These are phyloP conservation scores for Papilio protenor DNA, from an alignment of 2,888 invertebrate genomes.

Conservation along the genomic window DNA sequence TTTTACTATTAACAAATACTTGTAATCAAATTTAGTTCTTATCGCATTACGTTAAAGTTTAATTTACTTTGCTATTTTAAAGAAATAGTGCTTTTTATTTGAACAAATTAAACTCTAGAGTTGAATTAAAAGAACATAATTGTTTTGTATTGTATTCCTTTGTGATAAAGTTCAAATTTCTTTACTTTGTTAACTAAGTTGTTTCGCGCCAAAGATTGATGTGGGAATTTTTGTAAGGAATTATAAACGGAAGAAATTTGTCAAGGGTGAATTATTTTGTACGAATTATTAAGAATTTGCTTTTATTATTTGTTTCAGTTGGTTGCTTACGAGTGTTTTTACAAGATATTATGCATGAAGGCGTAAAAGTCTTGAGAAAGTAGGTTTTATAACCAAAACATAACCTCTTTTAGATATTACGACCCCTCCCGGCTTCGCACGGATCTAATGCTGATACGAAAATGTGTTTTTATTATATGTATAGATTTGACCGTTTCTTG, in stretches of 20 bases:
- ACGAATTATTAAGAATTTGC: conserved; percentile 18
- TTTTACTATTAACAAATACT: background rate
- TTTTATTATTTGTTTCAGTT: conserved; percentile 5
- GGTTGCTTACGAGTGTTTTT: background rate
- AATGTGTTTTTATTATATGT: no score
- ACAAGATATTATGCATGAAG: background rate
- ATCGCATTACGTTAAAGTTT: background rate
- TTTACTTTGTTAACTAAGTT: background rate
- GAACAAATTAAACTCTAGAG: background rate
- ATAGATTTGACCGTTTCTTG: no score
- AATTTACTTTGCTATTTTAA: background rate
- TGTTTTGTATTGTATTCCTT: background rate
- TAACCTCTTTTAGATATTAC: background rate
- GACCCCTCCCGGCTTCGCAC: no score
- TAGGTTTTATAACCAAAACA: background rate
- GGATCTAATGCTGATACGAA: no score
- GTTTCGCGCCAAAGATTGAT: conserved; percentile 34
- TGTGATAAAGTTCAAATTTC: conserved; percentile 8
- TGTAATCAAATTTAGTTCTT: conserved; percentile 7
- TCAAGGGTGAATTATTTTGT: conserved; percentile 31
- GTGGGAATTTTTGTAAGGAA: conserved; percentile 35
- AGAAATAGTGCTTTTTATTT: background rate
- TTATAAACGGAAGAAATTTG: conserved; percentile 29
- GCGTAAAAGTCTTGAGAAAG: background rate
- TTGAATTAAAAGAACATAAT: background rate